These are phyloP conservation scores for Brachionus plicatilis DNA, from an alignment of 1,140 invertebrate species.

Conservation along the genomic window DNA sequence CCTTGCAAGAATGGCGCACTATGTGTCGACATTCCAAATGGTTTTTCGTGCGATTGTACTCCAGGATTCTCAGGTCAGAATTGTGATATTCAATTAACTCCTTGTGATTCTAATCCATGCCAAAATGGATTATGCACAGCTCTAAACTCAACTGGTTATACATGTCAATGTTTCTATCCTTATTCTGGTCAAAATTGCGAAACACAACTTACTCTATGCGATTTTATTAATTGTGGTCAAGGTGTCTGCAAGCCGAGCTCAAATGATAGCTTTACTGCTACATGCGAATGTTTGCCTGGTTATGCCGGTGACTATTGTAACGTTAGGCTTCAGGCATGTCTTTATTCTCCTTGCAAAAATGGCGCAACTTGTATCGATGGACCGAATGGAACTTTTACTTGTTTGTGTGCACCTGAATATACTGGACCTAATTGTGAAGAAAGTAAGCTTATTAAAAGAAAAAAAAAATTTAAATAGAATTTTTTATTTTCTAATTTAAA, in stretches of 20 bases:
- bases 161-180: not conserved
- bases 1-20: slow-evolving; percentile 2
- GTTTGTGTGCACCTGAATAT: not conserved
- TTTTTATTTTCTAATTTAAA: too few relatives aligned
- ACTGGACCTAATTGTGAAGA: slow-evolving; percentile 54
- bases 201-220: not conserved
- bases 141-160: not conserved
- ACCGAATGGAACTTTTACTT: not conserved
- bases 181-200: slow-evolving; percentile 33
- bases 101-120: slow-evolving; percentile 6
- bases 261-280: slow-evolving; percentile 16
- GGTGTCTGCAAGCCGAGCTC: not conserved
- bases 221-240: not conserved
- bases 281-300: slow-evolving; percentile 66
- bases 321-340: slow-evolving; percentile 63
- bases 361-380: slow-evolving; percentile 8
- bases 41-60: not conserved
- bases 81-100: not conserved
- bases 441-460: not conserved
- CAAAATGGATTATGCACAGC: not conserved
- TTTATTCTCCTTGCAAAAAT: slow-evolving; percentile 44
- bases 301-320: slow-evolving; percentile 84
- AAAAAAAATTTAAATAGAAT: not conserved
- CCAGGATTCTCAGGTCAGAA: not conserved
- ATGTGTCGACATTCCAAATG: not conserved